These are phyloP conservation scores for Tiphia femorata DNA, from an alignment of 2,888 invertebrate species.

Conservation along the genomic window DNA sequence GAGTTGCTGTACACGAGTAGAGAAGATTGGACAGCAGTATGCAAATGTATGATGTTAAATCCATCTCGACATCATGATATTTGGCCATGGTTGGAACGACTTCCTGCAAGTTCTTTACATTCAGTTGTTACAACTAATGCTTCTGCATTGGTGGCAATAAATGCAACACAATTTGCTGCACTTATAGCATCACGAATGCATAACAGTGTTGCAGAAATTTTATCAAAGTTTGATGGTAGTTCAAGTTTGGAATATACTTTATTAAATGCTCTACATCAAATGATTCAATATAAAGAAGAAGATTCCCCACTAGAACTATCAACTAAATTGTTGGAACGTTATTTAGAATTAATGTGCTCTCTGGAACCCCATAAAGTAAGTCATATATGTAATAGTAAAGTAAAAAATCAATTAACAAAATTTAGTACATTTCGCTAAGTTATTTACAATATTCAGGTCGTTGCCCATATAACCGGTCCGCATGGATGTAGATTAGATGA, in stretches of 20 bases:
- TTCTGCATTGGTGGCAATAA: constrained; percentile 50
- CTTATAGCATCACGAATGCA: constrained; percentile 60
- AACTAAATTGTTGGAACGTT: constrained; percentile 59
- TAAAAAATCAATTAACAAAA: too few relatives aligned
- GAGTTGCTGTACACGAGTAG: constrained; percentile 61
- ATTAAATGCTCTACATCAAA: constrained; percentile 54
- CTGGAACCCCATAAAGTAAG: constrained; percentile 59
- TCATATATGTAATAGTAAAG: too few relatives aligned
- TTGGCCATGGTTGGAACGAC: constrained; percentile 59
- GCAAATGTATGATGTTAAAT: constrained; percentile 61
- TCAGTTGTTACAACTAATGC: constrained; percentile 51
- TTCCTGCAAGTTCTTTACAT: constrained; percentile 51
- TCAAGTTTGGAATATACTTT: constrained; percentile 55
- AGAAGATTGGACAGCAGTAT: constrained; percentile 65
- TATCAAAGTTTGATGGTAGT: constrained; percentile 58
- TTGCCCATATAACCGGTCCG: constrained; percentile 57
- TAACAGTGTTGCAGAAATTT: constrained; percentile 55
- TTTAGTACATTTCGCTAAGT: too few relatives aligned
- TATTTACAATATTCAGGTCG: constrained; percentile 45
- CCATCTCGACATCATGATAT: constrained; percentile 57
- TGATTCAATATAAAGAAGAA: constrained; percentile 55
- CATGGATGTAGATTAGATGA: constrained; percentile 75
- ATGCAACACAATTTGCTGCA: constrained; percentile 52
- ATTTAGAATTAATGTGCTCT: constrained; percentile 64
- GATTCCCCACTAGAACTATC: constrained; percentile 58